Conservation (phyloP, 2,113 vertebrate species). For the Cyphomyrus discorhynchus region DNA sequence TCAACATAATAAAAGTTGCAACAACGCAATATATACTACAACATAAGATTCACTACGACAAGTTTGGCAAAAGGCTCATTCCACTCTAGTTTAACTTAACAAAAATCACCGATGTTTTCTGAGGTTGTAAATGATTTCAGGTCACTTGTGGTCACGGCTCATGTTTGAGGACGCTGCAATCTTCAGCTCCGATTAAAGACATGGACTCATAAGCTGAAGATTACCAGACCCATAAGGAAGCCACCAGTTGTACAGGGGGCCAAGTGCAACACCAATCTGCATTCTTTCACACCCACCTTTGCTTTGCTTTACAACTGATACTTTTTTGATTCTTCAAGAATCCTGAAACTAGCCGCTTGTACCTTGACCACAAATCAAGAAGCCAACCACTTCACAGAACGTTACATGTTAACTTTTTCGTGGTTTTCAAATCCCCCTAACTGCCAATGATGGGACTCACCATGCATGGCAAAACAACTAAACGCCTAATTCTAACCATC, state of each 20-base stretch:
- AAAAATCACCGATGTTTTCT: background rate
- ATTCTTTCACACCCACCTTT: background rate
- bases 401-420: background rate
- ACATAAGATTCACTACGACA: background rate
- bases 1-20: background rate
- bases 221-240: background rate
- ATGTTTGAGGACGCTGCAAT: background rate
- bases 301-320: background rate
- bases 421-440: background rate
- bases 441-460: background rate
- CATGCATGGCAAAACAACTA: background rate
- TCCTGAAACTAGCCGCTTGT: background rate
- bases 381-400: background rate
- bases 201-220: background rate
- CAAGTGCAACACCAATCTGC: background rate
- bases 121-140: background rate
- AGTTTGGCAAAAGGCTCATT: background rate
- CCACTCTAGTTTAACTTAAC: background rate
- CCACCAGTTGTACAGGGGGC: background rate
- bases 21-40: background rate
- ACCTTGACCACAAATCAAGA: background rate
- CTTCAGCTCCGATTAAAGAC: background rate
- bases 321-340: background rate
- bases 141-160: background rate
- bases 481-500: background rate